These are phyloP conservation scores for Patella pellucida DNA, from an alignment of 2,888 invertebrate genomes.

Conservation along the genomic window DNA sequence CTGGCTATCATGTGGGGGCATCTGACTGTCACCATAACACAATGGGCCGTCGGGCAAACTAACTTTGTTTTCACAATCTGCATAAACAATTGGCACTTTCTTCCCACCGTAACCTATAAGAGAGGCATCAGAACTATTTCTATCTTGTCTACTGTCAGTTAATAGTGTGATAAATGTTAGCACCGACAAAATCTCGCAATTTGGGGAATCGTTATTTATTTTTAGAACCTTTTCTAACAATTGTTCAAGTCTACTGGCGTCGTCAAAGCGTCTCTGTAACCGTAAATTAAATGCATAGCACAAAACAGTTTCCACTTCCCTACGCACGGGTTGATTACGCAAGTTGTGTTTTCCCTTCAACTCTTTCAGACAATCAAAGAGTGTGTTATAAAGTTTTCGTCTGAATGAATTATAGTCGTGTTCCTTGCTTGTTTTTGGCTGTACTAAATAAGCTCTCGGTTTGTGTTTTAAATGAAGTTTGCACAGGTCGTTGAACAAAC, in stretches of 20 bases:
- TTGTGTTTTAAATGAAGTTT: slow-evolving; percentile 40
- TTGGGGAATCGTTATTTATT: neutral
- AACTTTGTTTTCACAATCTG: slow-evolving; percentile 9
- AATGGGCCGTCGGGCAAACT: slow-evolving; percentile 49
- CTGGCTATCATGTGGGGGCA: slow-evolving; percentile 32
- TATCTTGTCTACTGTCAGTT: neutral
- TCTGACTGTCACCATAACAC: slow-evolving; percentile 50
- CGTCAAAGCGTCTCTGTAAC: slow-evolving; percentile 47
- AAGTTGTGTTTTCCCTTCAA: slow-evolving; percentile 38
- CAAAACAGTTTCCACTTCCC: slow-evolving; percentile 44
- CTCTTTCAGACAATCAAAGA: slow-evolving; percentile 48
- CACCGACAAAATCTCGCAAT: neutral
- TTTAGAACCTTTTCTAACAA: slow-evolving; percentile 33
- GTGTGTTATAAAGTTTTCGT: slow-evolving; percentile 44
- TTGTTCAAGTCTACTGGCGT: slow-evolving; percentile 53
- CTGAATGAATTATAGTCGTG: slow-evolving; percentile 39
- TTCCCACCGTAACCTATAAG: neutral
- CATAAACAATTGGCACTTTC: neutral
- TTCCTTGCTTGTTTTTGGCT: slow-evolving; percentile 42
- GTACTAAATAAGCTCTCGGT: slow-evolving; percentile 41
- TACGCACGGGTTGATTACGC: slow-evolving; percentile 13
- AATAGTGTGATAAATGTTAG: slow-evolving; percentile 6
- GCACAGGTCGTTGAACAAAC: slow-evolving; percentile 46
- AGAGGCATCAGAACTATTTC: neutral
- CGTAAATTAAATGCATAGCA: slow-evolving; percentile 47